Base-by-base conservation (phyloP, 2,113 vertebrate species). In the Myocastor coypus region DNA sequence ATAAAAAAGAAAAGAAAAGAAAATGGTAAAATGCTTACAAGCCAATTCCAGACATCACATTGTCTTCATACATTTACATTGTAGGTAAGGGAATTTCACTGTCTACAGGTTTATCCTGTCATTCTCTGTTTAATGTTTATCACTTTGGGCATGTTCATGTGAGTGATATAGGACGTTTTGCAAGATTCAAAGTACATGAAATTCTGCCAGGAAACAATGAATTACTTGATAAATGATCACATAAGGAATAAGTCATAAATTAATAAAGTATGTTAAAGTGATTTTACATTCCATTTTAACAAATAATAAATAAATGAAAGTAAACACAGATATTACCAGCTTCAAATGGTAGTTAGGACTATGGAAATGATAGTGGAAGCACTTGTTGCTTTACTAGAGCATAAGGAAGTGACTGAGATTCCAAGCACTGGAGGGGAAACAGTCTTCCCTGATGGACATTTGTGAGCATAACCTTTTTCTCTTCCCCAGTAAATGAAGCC, bases 81-180 rank as follows among this genome's bases (percentile, higher is more conserved):
- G 59, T n/a, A 61, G n/a, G 83, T 32, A 40, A 83, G 37, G 16
- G 40, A 77, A 90, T n/a, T 91, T 37, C n/a, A n/a, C 22, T 46
- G 32, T 46, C 30, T 82, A 28, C 63, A 32, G 52, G 24, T 55
- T 77, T 92, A 57, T 78, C 26, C 90, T 16, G 69, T 66, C 20
- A 80, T 97, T 87, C 86, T 87, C 73, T 92, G 22, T 59, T 92
- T 83, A 77, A 71, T 69, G 30, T 89, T 19, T 86, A 10, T 90
- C 24, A 91, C 17, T 32, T 14, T 32, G 68, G 34, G 68, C 22
- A 55, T 81, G 19, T 40, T 20, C 26, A 57, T 22, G 19, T 61
- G 32, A 94, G 16, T 24, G 73, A 83, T 57, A 20, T 7, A 63
- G 2, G 80, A 34, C 66, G 77, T 75, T 73, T 28, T 19, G 28